Percentiles rank a stretch among this genome's conserved stretches.
phyloP scores from a whole-genome alignment of 2,113 vertebrate species.

The Scomber japonicus region DNA sequence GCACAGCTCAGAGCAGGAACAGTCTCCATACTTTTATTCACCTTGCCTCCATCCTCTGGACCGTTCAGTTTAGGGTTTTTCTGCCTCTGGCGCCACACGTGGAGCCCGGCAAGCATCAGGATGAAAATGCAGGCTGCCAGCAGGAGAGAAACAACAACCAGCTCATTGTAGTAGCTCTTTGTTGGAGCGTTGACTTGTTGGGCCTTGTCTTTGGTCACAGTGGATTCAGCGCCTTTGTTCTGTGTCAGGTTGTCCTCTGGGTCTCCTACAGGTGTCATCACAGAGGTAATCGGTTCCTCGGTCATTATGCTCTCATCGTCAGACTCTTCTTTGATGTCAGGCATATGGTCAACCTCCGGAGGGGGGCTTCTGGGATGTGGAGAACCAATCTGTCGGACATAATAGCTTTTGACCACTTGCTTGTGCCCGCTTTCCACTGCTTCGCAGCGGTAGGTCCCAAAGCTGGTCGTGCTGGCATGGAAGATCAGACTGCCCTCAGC shows the following conservation, averaged over 20 bases:
- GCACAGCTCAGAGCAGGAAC: slow-evolving; percentile 35
- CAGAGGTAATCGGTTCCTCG: fast-evolving
- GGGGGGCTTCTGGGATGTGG: not conserved
- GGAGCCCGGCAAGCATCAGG: slow-evolving; percentile 6
- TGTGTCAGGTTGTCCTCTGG: fast-evolving
- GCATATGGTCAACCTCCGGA: fast-evolving
- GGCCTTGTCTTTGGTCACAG: not conserved
- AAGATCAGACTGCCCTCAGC: slow-evolving; percentile 64
- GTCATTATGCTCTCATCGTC: fast-evolving
- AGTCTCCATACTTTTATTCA: not conserved
- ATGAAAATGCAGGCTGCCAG: slow-evolving; percentile 41
- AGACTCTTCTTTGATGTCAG: not conserved
- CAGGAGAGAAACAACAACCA: slow-evolving; percentile 68
- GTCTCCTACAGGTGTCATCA: not conserved
- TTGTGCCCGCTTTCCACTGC: slow-evolving; percentile 57
- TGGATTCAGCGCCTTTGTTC: fast-evolving
- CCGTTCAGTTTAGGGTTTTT: fast-evolving
- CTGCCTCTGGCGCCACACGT: slow-evolving; percentile 9
- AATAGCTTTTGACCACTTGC: slow-evolving; percentile 37
- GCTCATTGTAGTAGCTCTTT: slow-evolving; percentile 56
- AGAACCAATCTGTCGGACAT: not conserved
- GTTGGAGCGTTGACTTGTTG: fast-evolving
- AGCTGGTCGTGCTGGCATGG: slow-evolving; percentile 25
- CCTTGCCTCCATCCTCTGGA: not conserved
- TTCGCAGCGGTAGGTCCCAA: slow-evolving; percentile 58